A percentile compares a stretch with the other conserved stretches of the same genome.
phyloP scores from a whole-genome alignment of 2,113 vertebrate genomes.

The Protobothrops mucrosquamatus region DNA sequence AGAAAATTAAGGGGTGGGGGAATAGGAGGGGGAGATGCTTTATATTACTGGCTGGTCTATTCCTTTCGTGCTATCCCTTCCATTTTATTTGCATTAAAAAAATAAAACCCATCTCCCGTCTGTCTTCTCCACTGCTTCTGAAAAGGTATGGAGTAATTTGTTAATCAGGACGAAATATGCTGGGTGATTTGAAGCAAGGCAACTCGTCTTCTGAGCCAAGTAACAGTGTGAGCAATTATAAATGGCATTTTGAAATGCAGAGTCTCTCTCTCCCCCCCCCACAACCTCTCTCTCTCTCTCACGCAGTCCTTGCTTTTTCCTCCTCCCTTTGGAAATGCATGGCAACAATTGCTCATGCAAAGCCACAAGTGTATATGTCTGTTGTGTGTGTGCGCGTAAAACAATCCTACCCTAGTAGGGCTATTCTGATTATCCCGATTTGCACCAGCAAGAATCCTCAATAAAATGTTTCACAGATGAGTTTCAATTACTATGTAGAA shows the following conservation, averaged over 20 bases:
- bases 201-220: constrained; percentile 71
- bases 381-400: background rate
- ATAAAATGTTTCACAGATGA: background rate
- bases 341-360: constrained; percentile 54
- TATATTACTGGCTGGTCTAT: constrained; percentile 76
- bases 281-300: background rate
- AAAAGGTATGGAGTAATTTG: constrained; percentile 75
- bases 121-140: constrained; percentile 61
- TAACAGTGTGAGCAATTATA: constrained; percentile 73
- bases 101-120: constrained; percentile 65
- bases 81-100: constrained; percentile 82
- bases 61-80: constrained; percentile 75
- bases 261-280: background rate
- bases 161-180: constrained; percentile 68
- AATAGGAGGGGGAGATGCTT: constrained; percentile 60
- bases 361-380: constrained; percentile 26
- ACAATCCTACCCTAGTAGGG: constrained; percentile 49
- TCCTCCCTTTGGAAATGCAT: constrained; percentile 46
- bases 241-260: constrained; percentile 63
- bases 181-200: constrained; percentile 61
- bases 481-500: background rate
- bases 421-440: constrained; percentile 34
- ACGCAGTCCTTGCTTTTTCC: constrained; percentile 52
- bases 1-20: constrained; percentile 63
- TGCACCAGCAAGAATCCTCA: background rate